phyloP scores from a whole-genome alignment of 2,113 vertebrate species.

The Sakesphorus luctuosus region DNA sequence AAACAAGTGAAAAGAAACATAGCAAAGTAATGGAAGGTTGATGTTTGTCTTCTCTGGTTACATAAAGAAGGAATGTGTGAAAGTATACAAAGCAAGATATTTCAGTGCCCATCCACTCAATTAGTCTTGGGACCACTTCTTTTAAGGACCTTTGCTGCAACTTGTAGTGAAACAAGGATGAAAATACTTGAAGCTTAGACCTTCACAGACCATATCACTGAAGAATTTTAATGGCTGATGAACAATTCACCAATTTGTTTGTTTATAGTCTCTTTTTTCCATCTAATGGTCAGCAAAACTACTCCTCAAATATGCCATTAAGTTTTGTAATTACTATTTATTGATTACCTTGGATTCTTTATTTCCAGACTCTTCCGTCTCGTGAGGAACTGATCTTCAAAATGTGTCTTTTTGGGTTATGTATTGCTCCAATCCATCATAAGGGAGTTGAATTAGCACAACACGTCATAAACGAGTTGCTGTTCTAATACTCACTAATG shows the following conservation, averaged over 20 bases:
- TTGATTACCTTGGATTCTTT: neutral
- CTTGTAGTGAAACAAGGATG: neutral
- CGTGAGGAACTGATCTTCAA: neutral
- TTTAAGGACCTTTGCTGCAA: neutral
- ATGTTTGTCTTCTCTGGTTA: neutral
- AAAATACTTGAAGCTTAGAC: neutral
- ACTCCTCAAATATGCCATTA: conserved; percentile 11
- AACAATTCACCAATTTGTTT: neutral
- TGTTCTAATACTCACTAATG: neutral
- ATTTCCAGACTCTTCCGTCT: neutral
- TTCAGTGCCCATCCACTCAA: neutral
- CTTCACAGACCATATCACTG: neutral
- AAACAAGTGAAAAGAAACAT: neutral
- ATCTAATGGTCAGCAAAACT: neutral
- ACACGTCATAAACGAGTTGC: neutral
- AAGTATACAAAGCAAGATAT: neutral
- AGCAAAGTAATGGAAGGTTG: neutral
- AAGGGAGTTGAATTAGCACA: neutral
- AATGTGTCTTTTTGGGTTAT: neutral
- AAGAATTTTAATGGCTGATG: neutral
- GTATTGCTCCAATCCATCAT: neutral
- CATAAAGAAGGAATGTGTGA: neutral
- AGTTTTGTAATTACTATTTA: conserved; percentile 10
- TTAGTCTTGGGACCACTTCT: neutral
- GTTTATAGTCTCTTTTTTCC: neutral